phyloP scores from a whole-genome alignment of 2,888 invertebrate genomes.

The Temnothorax unifasciatus region DNA sequence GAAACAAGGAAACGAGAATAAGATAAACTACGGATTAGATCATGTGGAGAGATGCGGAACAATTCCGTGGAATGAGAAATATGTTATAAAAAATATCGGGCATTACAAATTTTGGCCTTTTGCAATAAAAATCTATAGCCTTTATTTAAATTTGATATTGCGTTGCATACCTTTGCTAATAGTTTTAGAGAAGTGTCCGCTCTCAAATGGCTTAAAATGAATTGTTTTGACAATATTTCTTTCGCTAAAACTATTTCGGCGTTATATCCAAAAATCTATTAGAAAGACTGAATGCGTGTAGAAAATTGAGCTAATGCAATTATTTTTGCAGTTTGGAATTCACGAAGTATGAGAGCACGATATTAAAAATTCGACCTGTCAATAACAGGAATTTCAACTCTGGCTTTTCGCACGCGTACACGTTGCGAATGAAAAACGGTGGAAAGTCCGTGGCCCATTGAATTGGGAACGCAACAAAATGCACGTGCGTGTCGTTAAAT shows the following conservation, averaged over 20 bases:
- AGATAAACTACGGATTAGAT: background rate
- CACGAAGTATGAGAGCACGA: constrained; percentile 42
- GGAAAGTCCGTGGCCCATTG: constrained; percentile 40
- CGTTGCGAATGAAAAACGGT: constrained; percentile 50
- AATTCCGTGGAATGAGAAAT: background rate
- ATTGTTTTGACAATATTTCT: constrained; percentile 20
- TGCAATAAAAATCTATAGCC: background rate
- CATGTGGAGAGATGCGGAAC: background rate
- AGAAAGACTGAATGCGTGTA: background rate
- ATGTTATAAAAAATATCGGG: constrained; percentile 7
- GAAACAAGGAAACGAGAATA: background rate
- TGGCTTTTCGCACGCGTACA: constrained; percentile 48
- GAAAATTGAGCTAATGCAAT: constrained; percentile 46
- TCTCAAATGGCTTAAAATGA: background rate
- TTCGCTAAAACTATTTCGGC: background rate
- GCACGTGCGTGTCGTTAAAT: constrained; percentile 36
- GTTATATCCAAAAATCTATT: constrained; percentile 2
- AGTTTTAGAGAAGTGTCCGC: background rate
- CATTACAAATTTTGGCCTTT: background rate
- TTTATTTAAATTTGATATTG: background rate
- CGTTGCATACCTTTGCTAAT: background rate
- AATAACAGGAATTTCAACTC: constrained; percentile 51
- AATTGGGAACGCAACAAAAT: constrained; percentile 40
- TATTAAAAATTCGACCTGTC: constrained; percentile 57
- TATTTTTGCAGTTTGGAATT: constrained; percentile 47